Evolutionary conservation across 1,140 invertebrate species (phyloP).

Genomic region (Calephelis virginiensis): DNA sequence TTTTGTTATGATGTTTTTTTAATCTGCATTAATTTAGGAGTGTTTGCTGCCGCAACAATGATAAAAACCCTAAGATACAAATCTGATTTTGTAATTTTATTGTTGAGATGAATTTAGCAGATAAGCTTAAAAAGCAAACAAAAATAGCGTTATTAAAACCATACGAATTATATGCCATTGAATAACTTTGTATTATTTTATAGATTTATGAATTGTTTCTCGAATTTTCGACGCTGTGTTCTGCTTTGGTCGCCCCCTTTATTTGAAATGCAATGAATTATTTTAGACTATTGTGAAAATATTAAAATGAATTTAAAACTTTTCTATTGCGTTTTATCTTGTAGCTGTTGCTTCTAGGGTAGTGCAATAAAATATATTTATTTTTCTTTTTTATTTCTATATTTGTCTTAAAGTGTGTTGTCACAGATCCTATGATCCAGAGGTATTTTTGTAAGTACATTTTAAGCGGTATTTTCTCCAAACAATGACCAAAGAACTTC

Average conservation of each 20-base stretch:
- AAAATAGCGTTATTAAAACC: neutral
- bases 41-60: too few species aligned
- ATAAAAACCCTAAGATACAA: too few species aligned
- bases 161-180: slow-evolving; percentile 7
- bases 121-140: too few species aligned
- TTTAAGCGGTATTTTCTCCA: slow-evolving; percentile 53
- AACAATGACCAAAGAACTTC: slow-evolving; percentile 51
- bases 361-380: slow-evolving; percentile 44
- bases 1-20: neutral
- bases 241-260: slow-evolving; percentile 44
- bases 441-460: slow-evolving; percentile 59
- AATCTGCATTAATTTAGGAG: too few species aligned
- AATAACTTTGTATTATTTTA: slow-evolving; percentile 8
- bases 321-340: slow-evolving; percentile 59
- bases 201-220: slow-evolving; percentile 25
- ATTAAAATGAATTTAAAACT: slow-evolving; percentile 77
- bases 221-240: slow-evolving; percentile 29
- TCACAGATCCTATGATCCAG: slow-evolving; percentile 41
- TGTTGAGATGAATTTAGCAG: neutral
- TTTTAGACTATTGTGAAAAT: slow-evolving; percentile 70
- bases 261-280: slow-evolving; percentile 46
- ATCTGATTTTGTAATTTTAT: neutral
- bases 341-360: slow-evolving; percentile 56
- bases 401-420: slow-evolving; percentile 39
- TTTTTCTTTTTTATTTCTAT: slow-evolving; percentile 24